Base-by-base conservation (phyloP, 2,797 vertebrate genomes). In the Rousettus madagascariensis region DNA sequence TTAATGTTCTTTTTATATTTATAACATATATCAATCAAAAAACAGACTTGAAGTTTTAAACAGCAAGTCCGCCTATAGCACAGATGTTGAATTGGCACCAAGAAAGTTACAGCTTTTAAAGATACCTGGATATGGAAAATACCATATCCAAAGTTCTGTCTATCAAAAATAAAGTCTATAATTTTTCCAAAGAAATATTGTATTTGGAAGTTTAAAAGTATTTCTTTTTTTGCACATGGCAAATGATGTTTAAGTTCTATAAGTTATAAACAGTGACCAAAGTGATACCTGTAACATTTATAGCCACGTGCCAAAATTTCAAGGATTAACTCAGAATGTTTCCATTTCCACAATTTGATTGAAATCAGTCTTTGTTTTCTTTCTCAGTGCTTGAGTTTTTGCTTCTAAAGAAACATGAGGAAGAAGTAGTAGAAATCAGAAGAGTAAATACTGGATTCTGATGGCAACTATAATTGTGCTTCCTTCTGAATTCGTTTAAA, bases 151-250 rank as follows among this genome's bases (percentile, higher is more conserved):
- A 96, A 92, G 41, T 4, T 57, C 6, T 12, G 26, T 41, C 69
- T 89, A 88, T 57, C 51, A 88, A 95, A 93, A 94, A 41, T 46
- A 30, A 78, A 94, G 59, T 77, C 41, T 74, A 28, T 33, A 41
- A 57, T 74, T 88, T 93, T 82, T 68, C 28, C 71, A 74, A 69
- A 83, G 63, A 80, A 91, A 74, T 86, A 9, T 66, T 55, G 86
- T 41, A 95, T 82, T 93, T 72, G 5, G 71, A 95, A 79, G 36
- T 92, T 93, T 93, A 49, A 91, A 90, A 95, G 66, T 28, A 77
- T 26, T 38, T 83, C 13, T 78, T 90, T 93, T 84, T 82, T 78
- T 83, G 30, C 46, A 84, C 8, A 65, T 65, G 22, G 24, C 63
- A 95, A 89, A 87, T 55, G 57, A 80, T 91, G 53, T 53, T 88